These are phyloP conservation scores for Tupiocoris notatus DNA, from an alignment of 2,888 invertebrate species.

Conservation along the genomic window DNA sequence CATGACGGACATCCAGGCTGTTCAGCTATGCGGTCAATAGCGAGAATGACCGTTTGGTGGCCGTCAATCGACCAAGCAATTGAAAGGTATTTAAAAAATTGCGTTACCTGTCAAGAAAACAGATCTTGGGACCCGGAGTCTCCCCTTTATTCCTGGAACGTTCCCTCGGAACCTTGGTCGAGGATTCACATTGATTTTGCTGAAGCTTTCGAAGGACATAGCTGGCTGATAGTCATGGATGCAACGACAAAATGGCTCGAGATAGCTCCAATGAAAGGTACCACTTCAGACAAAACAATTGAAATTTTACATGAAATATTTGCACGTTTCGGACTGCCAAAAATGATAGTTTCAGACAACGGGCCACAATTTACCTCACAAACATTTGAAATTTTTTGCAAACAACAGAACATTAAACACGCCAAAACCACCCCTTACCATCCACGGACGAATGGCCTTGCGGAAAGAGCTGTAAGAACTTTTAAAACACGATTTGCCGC, in stretches of 20 bases:
- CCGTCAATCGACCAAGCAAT: no score
- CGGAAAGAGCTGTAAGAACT: background rate
- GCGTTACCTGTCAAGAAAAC: no score
- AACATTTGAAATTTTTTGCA: background rate
- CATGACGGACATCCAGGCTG: no score
- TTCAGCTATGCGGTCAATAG: no score
- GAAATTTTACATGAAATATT: background rate
- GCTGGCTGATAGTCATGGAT: background rate
- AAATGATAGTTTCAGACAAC: no score
- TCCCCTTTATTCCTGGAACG: background rate
- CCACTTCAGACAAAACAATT: background rate
- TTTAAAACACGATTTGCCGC: background rate
- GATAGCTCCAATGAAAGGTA: background rate
- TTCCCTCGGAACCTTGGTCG: background rate
- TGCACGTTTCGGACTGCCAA: background rate
- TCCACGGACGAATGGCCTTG: slow-evolving; percentile 16
- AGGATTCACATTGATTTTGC: background rate
- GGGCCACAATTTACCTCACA: no score
- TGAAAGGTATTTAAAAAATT: no score
- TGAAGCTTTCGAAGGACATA: background rate
- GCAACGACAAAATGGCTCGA: background rate
- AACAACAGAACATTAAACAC: background rate
- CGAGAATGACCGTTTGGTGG: no score
- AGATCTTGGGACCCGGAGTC: no score
- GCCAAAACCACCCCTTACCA: slow-evolving; percentile 29